Percentiles rank a stretch among this genome's conserved stretches.
These are phyloP conservation scores for Ascidia mentula DNA, from an alignment of 23 tunicate genomes.

Conservation along the genomic window DNA sequence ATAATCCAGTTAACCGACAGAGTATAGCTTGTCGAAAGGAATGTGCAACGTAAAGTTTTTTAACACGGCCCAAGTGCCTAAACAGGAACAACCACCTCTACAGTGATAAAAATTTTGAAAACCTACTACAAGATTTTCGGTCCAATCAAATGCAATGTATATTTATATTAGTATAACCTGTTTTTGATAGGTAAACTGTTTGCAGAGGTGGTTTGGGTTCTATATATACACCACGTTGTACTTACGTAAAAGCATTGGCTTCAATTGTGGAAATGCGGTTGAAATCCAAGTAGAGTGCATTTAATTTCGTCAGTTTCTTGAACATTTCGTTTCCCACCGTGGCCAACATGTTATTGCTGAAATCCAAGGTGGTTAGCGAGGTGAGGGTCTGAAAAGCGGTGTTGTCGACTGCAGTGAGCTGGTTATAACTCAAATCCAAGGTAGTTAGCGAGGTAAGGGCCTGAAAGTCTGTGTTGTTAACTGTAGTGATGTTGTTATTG, in stretches of 20 bases:
- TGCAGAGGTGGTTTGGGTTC: no score
- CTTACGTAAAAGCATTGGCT: neutral
- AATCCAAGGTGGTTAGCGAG: neutral
- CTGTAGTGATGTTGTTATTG: neutral
- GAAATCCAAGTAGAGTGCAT: neutral
- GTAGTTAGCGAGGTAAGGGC: neutral
- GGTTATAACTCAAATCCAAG: slow-evolving; percentile 16
- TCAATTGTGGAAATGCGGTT: neutral
- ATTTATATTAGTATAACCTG: neutral
- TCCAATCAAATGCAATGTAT: neutral
- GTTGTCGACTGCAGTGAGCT: no score
- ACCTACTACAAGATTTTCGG: no score
- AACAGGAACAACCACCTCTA: no score
- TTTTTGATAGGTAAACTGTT: no score
- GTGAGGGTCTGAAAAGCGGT: no score
- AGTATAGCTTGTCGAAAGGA: no score
- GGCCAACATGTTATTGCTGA: slow-evolving; percentile 6
- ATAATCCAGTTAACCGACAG: no score
- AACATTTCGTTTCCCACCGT: neutral
- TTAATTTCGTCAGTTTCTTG: neutral
- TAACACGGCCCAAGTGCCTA: no score
- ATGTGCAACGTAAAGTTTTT: no score
- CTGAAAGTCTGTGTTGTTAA: neutral
- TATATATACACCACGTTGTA: no score
- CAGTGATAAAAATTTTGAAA: no score